phyloP scores from a whole-genome alignment of 2,797 vertebrate genomes.

The Gymnocypris eckloni region DNA sequence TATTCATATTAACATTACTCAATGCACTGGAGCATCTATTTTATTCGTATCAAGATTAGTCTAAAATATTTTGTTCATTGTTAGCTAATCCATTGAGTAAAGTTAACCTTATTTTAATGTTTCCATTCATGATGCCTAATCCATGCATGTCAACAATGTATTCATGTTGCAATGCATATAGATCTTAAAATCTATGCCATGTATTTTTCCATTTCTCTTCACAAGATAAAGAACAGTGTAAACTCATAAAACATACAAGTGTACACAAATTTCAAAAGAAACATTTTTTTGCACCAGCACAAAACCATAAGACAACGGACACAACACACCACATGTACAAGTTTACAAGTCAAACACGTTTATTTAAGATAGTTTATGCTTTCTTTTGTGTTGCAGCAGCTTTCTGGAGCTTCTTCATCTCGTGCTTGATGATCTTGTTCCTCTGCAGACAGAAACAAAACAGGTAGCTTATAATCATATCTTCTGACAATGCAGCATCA shows the following conservation, averaged over 20 bases:
- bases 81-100: not conserved
- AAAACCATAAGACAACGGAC: not conserved
- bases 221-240: not conserved
- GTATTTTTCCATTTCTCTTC: not conserved
- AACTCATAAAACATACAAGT: not conserved
- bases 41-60: not conserved
- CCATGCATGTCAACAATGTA: too few relatives aligned
- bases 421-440: constrained; percentile 96
- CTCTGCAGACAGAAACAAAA: constrained; percentile 79
- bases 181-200: too few relatives aligned
- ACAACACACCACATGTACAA: not conserved
- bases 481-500: not conserved
- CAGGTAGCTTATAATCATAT: not conserved
- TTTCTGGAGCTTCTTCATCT: constrained; percentile 93
- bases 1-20: not conserved
- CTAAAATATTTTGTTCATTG: not conserved
- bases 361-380: constrained; percentile 13
- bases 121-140: too few relatives aligned
- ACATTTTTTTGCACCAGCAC: not conserved
- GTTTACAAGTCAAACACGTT: constrained; percentile 2
- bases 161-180: too few relatives aligned
- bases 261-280: not conserved
- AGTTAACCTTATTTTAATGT: not conserved
- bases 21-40: not conserved
- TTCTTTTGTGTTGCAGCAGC: constrained; percentile 65